These are phyloP conservation scores for Motacilla alba DNA, from an alignment of 2,113 vertebrate genomes.

Conservation along the genomic window DNA sequence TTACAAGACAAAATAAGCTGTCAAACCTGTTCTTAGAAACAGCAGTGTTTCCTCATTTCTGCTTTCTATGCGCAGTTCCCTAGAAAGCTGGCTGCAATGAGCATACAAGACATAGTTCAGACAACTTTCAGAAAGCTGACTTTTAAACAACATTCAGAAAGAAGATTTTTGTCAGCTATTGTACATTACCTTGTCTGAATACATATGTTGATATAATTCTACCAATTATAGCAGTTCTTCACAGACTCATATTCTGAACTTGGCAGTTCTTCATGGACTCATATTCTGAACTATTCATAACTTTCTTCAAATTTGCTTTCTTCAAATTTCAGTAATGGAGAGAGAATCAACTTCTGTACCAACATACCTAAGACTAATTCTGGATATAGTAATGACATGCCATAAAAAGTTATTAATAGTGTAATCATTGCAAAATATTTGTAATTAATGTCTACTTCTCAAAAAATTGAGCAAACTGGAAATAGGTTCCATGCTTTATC, in stretches of 20 bases:
- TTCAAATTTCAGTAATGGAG: background rate
- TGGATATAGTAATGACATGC: background rate
- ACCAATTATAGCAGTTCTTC: background rate
- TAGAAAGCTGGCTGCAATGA: background rate
- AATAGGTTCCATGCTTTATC: background rate
- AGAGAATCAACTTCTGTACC: background rate
- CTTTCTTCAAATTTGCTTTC: background rate
- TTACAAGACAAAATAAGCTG: background rate
- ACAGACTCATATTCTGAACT: background rate
- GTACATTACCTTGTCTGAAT: background rate
- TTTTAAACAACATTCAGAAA: background rate
- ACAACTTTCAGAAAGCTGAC: background rate
- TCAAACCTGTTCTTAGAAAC: background rate
- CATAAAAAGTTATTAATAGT: background rate
- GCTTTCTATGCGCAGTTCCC: background rate
- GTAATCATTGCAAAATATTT: background rate
- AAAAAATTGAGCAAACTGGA: background rate
- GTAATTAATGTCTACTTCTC: background rate
- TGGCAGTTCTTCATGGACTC: background rate
- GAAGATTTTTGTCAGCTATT: background rate
- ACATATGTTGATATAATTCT: background rate
- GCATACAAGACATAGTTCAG: rapidly evolving
- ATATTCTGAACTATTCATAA: background rate
- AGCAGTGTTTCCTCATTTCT: background rate
- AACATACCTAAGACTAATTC: background rate